These are phyloP conservation scores for Epizoanthus ramosus DNA, from an alignment of 92 coral and sea anemone species.

Conservation along the genomic window DNA sequence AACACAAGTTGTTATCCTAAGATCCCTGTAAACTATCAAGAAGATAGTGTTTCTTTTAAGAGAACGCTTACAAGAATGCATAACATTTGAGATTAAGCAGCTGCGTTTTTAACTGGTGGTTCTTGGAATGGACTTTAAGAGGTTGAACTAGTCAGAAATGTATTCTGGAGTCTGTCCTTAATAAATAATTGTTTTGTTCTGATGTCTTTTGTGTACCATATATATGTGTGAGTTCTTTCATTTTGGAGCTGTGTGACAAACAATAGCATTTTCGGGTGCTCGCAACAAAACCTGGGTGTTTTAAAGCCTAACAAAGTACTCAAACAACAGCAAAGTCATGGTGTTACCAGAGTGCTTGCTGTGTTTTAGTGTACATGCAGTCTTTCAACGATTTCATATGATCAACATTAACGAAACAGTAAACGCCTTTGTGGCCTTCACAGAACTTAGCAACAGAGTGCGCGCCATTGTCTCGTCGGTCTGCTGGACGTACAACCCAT, in stretches of 20 bases:
- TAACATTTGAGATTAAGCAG: neutral
- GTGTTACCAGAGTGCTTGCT: neutral
- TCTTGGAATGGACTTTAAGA: neutral
- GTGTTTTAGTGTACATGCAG: neutral
- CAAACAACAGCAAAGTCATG: neutral
- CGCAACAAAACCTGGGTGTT: neutral
- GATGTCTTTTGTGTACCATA: constrained; percentile 24
- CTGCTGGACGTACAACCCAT: neutral
- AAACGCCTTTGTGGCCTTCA: neutral
- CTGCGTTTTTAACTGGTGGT: neutral
- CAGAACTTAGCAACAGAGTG: constrained; percentile 31
- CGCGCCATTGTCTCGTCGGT: constrained; percentile 16
- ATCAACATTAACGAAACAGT: neutral
- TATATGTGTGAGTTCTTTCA: neutral
- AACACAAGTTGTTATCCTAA: constrained; percentile 12
- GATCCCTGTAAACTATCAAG: neutral
- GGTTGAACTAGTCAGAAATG: neutral
- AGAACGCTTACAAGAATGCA: neutral
- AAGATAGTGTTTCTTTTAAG: neutral
- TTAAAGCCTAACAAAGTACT: neutral
- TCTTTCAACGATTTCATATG: neutral
- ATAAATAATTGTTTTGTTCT: constrained; percentile 19
- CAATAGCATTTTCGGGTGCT: constrained; percentile 4
- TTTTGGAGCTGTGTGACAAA: neutral
- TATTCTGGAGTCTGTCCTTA: constrained; percentile 1